phyloP scores from a whole-genome alignment of 1,140 invertebrate species.

The Drosophila prosaltans region DNA sequence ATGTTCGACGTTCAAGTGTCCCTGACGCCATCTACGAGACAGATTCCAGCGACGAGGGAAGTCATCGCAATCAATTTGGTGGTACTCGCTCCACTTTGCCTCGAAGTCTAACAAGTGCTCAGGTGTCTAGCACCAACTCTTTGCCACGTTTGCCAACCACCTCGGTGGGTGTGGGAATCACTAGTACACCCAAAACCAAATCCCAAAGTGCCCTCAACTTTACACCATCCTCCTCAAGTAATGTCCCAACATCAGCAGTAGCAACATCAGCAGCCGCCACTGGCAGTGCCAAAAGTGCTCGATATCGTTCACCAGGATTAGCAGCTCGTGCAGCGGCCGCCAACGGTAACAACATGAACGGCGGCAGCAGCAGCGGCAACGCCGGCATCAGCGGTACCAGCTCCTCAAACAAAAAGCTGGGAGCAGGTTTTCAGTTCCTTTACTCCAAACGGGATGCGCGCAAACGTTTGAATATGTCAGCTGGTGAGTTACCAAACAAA shows the following conservation, averaged over 20 bases:
- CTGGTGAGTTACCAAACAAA: slow-evolving; percentile 72
- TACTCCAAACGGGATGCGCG: slow-evolving; percentile 84
- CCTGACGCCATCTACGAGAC: slow-evolving; percentile 88
- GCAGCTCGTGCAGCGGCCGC: slow-evolving; percentile 73
- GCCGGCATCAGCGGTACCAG: not conserved
- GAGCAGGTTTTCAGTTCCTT: slow-evolving; percentile 87
- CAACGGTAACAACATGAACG: slow-evolving; percentile 62
- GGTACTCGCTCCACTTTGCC: slow-evolving; percentile 86
- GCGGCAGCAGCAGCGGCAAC: slow-evolving; percentile 7
- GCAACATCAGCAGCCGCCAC: slow-evolving; percentile 65
- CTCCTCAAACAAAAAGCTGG: slow-evolving; percentile 86
- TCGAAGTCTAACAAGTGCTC: slow-evolving; percentile 86
- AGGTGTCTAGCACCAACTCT: slow-evolving; percentile 88
- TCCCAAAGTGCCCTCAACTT: slow-evolving; percentile 87
- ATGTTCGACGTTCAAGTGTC: slow-evolving; percentile 86
- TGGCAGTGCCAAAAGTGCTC: slow-evolving; percentile 90
- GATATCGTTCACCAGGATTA: slow-evolving; percentile 93
- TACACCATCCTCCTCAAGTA: slow-evolving; percentile 39
- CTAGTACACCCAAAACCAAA: slow-evolving; percentile 87
- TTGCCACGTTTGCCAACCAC: slow-evolving; percentile 88
- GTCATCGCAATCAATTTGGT: slow-evolving; percentile 84
- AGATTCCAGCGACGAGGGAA: slow-evolving; percentile 87
- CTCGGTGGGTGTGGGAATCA: slow-evolving; percentile 74
- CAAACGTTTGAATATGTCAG: slow-evolving; percentile 84
- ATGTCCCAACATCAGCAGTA: slow-evolving; percentile 4